Conservation (phyloP, 2,797 vertebrate species). For the Buceros bicornis region DNA sequence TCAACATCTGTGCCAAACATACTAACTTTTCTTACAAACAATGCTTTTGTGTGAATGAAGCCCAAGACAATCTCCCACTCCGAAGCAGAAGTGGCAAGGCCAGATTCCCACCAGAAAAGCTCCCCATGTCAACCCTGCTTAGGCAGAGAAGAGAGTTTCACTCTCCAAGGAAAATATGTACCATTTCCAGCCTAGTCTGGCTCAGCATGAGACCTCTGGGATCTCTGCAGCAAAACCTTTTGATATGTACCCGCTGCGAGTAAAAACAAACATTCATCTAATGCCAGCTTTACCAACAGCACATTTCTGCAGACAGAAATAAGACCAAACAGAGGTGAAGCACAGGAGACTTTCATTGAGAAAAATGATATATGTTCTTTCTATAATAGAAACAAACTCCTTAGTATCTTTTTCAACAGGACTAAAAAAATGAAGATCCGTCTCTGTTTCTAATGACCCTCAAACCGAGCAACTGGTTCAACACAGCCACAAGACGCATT, state of each 20-base stretch:
- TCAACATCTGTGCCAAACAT: not conserved
- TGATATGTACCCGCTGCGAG: not conserved
- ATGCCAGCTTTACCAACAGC: not conserved
- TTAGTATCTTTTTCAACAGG: not conserved
- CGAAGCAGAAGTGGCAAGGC: not conserved
- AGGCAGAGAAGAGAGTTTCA: not conserved
- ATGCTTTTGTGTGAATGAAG: not conserved
- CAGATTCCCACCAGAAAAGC: not conserved
- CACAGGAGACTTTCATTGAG: not conserved
- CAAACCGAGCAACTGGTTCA: not conserved
- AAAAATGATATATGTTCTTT: not conserved
- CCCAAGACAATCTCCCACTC: not conserved
- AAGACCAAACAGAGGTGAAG: not conserved
- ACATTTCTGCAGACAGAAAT: not conserved
- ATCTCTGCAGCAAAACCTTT: slow-evolving; percentile 1
- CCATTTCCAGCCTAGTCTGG: not conserved
- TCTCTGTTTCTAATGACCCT: not conserved
- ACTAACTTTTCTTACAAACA: not conserved
- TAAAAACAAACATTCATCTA: not conserved
- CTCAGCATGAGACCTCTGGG: not conserved
- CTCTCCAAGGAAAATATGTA: not conserved
- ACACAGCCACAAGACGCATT: not conserved
- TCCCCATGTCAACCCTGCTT: not conserved
- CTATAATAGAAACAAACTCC: not conserved
- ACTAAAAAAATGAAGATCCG: not conserved